Base-by-base conservation (phyloP, 2,113 vertebrate species). In the Rhinoderma darwinii region DNA sequence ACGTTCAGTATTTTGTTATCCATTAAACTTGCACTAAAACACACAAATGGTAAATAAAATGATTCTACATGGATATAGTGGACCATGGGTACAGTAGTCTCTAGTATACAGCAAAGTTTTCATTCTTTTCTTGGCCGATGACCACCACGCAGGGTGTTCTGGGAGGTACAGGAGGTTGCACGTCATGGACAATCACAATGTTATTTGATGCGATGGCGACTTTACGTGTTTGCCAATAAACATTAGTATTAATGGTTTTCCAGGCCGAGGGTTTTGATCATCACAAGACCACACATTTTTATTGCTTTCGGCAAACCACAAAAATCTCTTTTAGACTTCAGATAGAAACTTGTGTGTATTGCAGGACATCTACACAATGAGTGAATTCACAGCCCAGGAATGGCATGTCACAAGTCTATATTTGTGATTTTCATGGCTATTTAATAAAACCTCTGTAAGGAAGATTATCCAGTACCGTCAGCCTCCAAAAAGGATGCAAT, bases 311-410 rank as follows among this genome's bases (percentile, higher is more conserved):
- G 35, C 90, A 88, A 93, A 93, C 94, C 92, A 91, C 92, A 90
- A 88, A 87, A 72, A 87, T 41, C 90, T 92, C 95, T 95, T 96
- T 91, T 95, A 89, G 78, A 80, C 56, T 75, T 88, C 88, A 92
- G 89, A 88, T 91, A 78, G 88, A 85, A 89, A 90, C 88, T 92
- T 89, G 92, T 91, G 77, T 89, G 88, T 54, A 90, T 1, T 51
- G 88, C 85, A 61, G 37, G 59, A 44, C 47, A 74, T 27, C 70
- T 83, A 82, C 39, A 93, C 91, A 93, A 91, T 88, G 89, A 2
- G 63, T 74, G 89, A 78, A 92, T 92, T 94, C 90, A 92, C 89
- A 81, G 54, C 87, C 84, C 87, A 70, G 82, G 9, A 86, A 88
- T 89, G 88, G 87, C 77, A 84, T 89, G 90, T 93, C 89, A 92